Percentiles rank a stretch among this genome's conserved stretches.
Evolutionary conservation across 2,113 vertebrate species (phyloP).

Genomic region (Esox niger): DNA sequence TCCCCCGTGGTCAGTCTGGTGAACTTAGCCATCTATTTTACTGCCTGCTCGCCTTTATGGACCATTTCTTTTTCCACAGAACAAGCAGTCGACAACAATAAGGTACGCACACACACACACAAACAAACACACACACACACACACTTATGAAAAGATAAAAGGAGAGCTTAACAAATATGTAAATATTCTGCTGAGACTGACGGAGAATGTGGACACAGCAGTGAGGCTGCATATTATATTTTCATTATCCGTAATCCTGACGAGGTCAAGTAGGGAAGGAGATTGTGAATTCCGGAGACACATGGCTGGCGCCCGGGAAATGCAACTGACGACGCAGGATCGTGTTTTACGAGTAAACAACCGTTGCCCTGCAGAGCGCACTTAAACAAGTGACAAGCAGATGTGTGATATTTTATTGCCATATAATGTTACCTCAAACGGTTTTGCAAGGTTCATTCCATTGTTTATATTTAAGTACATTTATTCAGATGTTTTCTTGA

Average conservation of each 20-base stretch:
- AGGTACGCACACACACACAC: no score
- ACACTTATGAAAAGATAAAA: background rate
- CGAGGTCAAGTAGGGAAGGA: background rate
- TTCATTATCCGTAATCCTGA: constrained; percentile 8
- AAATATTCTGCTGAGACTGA: background rate
- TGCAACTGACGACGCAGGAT: background rate
- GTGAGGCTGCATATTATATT: background rate
- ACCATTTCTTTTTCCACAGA: background rate
- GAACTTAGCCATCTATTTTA: background rate
- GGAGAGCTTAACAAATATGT: background rate
- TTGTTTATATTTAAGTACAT: background rate
- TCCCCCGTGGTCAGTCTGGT: background rate
- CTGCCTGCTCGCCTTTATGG: background rate
- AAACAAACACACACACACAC: no score
- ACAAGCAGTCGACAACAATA: background rate
- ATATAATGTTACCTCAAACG: background rate
- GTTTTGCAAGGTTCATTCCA: background rate
- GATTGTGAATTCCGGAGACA: constrained; percentile 3
- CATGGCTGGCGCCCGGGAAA: background rate
- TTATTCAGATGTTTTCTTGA: background rate
- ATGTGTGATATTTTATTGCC: background rate
- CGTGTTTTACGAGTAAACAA: constrained; percentile 1
- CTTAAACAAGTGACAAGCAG: background rate
- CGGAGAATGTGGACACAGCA: background rate
- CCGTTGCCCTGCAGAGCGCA: no score